Evolutionary conservation across 2,113 vertebrate species (phyloP), one percentile per base, ranked within the genome.

Genomic region (Ellobius talpinus): DNA sequence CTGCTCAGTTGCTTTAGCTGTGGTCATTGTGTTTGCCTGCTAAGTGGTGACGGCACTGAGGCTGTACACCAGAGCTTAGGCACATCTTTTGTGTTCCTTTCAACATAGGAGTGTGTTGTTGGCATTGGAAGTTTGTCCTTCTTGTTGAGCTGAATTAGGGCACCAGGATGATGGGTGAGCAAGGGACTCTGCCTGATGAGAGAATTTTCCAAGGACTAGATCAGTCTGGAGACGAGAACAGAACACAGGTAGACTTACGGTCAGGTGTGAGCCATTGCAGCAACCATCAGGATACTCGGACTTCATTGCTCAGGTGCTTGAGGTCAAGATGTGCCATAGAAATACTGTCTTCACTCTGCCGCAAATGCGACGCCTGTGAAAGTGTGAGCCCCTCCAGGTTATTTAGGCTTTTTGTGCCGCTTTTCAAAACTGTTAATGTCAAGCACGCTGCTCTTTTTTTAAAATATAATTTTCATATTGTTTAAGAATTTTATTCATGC

Each of bases 121-220:
- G 45, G 42, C 90, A n/a, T 36, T 96, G 24, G 74, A 87, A 72
- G 45, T 74, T 14, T 88, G 77, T 95, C 79, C 47, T 93, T 73
- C 33, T n/a, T 45, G 33, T 86, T 16, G 7, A 90, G n/a, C 19
- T 86, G 31, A 90, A 63, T 84, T 70, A 87, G n/a, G 87, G n/a
- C 17, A 52, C 13, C 42, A 86, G 17, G 61, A 66, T 63, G 29
- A 66, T 55, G 72, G 70, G 16, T 52, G 81, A 66, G 13, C 24
- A 87, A 94, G 77, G 74, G 84, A 72, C 19, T 81, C 26, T 79
- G 55, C 26, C 12, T 29, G 68, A 14, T 68, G n/a, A 74, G 50
- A 74, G 90, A 88, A 52, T n/a, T 3, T 58, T 79, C 36, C 61
- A 65, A 29, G 19, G 66, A 74, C n/a, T 17, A 29, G 3, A 68